Evolutionary conservation across 2,888 invertebrate genomes (phyloP).

Genomic region (Stenoptilia bipunctidactyla): DNA sequence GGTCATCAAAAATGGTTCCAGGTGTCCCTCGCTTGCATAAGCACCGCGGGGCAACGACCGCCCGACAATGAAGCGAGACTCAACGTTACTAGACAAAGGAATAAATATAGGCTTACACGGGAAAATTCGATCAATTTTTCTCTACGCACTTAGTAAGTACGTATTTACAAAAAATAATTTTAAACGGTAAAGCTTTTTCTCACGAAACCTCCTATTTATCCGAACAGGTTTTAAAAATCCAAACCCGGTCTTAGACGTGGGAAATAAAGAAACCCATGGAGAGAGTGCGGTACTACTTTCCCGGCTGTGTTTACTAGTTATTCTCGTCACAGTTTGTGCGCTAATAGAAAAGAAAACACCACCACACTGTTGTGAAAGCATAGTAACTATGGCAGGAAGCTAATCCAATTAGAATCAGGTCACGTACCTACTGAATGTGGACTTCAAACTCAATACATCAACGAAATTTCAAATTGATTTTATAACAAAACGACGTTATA

Average conservation of each 20-base stretch:
- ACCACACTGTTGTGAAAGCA: slow-evolving; percentile 3
- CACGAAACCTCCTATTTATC: too few species aligned
- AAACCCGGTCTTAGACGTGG: neutral
- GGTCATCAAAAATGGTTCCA: slow-evolving; percentile 26
- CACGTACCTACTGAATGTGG: slow-evolving; percentile 17
- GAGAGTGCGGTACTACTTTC: neutral
- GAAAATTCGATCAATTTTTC: too few species aligned
- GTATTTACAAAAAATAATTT: too few species aligned
- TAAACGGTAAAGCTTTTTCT: too few species aligned
- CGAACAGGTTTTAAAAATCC: too few species aligned
- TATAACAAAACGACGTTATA: too few species aligned
- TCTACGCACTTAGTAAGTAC: too few species aligned
- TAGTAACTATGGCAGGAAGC: slow-evolving; percentile 20
- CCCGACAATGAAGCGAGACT: slow-evolving; percentile 30
- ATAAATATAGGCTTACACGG: too few species aligned
- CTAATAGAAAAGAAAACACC: slow-evolving; percentile 6
- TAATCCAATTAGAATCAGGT: slow-evolving; percentile 33
- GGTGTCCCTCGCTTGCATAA: slow-evolving; percentile 29
- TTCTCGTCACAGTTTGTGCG: neutral
- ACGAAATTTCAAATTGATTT: too few species aligned
- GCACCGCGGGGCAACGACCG: slow-evolving; percentile 33
- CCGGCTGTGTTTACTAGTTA: neutral
- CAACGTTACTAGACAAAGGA: neutral
- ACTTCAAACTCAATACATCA: too few species aligned
- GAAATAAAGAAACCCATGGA: neutral